These are phyloP conservation scores for Wiebesia pumilae DNA, from an alignment of 1,140 invertebrate genomes.

Conservation along the genomic window DNA sequence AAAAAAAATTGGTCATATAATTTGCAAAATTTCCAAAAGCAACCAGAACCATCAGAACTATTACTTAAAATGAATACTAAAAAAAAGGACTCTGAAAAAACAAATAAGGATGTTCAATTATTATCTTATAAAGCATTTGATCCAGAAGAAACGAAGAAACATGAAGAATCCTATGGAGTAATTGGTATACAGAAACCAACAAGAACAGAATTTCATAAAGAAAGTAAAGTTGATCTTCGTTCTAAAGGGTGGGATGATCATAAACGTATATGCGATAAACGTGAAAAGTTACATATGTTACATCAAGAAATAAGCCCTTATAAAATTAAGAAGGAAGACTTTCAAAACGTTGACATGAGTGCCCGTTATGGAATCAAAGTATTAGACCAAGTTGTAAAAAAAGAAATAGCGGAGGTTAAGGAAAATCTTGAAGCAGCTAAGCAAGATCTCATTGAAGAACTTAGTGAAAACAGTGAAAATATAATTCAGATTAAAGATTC, in stretches of 20 bases:
- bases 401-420: slow-evolving; percentile 82
- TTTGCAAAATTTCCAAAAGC: background rate
- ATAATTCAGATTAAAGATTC: slow-evolving; percentile 79
- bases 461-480: slow-evolving; percentile 72
- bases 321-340: slow-evolving; percentile 82
- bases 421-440: slow-evolving; percentile 80
- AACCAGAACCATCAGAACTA: slow-evolving; percentile 32
- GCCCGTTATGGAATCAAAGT: slow-evolving; percentile 71
- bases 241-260: slow-evolving; percentile 57
- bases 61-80: slow-evolving; percentile 20
- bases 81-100: background rate
- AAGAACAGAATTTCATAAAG: slow-evolving; percentile 35
- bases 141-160: slow-evolving; percentile 36
- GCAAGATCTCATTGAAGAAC: slow-evolving; percentile 80
- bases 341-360: slow-evolving; percentile 75
- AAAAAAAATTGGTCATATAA: slow-evolving; percentile 35
- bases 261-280: slow-evolving; percentile 50
- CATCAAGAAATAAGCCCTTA: slow-evolving; percentile 78
- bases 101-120: background rate
- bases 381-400: slow-evolving; percentile 75
- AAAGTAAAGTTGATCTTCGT: slow-evolving; percentile 56
- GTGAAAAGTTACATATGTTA: slow-evolving; percentile 58
- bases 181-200: slow-evolving; percentile 14
- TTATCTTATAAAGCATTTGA: slow-evolving; percentile 42
- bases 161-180: background rate